These are phyloP conservation scores for Neodontobutis hainanensis DNA, from an alignment of 2,113 vertebrate genomes.

Conservation along the genomic window DNA sequence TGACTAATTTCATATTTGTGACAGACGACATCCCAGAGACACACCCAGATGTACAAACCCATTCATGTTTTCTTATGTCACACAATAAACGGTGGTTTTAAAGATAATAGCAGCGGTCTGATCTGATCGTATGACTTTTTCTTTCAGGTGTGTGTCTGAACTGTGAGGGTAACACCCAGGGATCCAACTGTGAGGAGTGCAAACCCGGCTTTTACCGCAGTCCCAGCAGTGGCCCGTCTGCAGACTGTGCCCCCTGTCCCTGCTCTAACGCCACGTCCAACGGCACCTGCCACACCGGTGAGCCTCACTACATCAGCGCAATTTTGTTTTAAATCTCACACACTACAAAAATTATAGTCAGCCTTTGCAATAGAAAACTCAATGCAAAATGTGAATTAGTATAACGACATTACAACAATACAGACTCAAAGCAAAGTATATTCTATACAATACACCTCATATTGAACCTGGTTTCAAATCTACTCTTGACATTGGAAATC, in stretches of 20 bases:
- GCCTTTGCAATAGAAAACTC: too few species aligned
- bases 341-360: too few species aligned
- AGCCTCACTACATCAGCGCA: constrained; percentile 51
- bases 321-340: too few species aligned
- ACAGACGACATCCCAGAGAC: neutral
- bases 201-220: constrained; percentile 81
- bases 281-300: constrained; percentile 85
- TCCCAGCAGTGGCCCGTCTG: constrained; percentile 33
- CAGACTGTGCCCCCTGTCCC: constrained; percentile 84
- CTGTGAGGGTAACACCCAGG: constrained; percentile 88
- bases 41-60: neutral
- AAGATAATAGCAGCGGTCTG: neutral
- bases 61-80: neutral
- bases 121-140: constrained; percentile 13
- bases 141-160: constrained; percentile 84
- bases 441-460: too few species aligned
- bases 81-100: too few species aligned
- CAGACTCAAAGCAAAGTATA: too few species aligned
- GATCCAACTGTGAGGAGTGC: constrained; percentile 89
- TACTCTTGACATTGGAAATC: too few species aligned
- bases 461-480: too few species aligned
- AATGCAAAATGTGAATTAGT: too few species aligned
- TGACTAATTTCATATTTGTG: neutral
- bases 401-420: too few species aligned
- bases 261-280: constrained; percentile 88